Evolutionary conservation across 1,140 invertebrate genomes (phyloP), one percentile per base, ranked within the genome.

Genomic region (Euborellia annulipes): DNA sequence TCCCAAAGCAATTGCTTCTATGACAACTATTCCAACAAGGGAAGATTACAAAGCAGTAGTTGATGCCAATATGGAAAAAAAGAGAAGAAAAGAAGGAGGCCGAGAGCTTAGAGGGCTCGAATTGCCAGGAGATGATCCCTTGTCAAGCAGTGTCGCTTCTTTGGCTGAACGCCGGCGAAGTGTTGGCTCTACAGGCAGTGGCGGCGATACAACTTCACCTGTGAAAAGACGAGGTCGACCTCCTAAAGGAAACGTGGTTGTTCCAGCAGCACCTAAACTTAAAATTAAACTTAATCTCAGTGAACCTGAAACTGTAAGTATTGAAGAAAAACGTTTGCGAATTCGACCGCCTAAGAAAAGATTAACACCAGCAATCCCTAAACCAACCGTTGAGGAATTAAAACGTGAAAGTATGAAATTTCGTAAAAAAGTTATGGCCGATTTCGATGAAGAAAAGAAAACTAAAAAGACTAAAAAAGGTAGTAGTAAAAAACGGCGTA

Each of bases 381-480:
- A 70, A 43, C 79, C 80, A 0, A 75, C 68, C 43, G 77, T 79
- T 54, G 82, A 84, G 58, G 83, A 88, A 50, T 61, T 88, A 4
- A 78, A 76, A 47, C 70, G 82, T 4, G 84, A 90, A 52, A 86
- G 79, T 50, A 88, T 91, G 84, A 87, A 86, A 55, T 90, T 75
- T 60, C 69, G 86, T n/a, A 73, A 78, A 38, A 77, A 75, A 69
- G 75, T 86, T 0, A 83, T 84, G 78, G 79, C 82, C 8, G 79
- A 80, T 54, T 88, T 87, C 52, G 76, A 78, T 41, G 71, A 75
- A 53, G 74, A 81, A 45, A 65, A 68, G 45, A 73, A 76, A 18
- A 14, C 23, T 23, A 47, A 52, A 27, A 27, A 27, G 11, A 27
- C 23, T 6, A 27, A 27, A 11, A 27, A 27, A 27, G 46, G 47